Base-by-base conservation (phyloP, 1,140 invertebrate species). In the Drosophila miranda region DNA sequence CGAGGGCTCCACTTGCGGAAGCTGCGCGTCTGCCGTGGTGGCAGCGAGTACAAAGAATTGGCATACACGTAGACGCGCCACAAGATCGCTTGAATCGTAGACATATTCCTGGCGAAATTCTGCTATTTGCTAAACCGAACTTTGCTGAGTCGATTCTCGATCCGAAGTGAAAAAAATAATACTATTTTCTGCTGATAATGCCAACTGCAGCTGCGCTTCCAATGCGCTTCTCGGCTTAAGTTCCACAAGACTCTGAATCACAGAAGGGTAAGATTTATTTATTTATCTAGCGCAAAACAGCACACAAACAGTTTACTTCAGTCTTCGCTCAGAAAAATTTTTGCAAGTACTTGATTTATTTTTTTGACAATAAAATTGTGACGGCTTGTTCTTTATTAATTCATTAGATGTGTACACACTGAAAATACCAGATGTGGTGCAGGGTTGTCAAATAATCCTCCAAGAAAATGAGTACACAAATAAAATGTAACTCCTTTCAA, bases 51-150 rank as follows among this genome's bases (percentile, higher is more conserved):
- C 44, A 84, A 21, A 0, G 52, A 43, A 13, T 84, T 66, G n/a
- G 53, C 26, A 16, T 84, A 86, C 28, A 84, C 64, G 30, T 70
- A 74, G 7, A 69, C 23, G 1, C 81, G 81, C 80, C 80, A 86
- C 1, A 61, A 61, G 16, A 69, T 34, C 73, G 80, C 58, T 6
- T 66, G 55, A 14, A 77, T 63, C 0, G 34, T 38, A 38, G 68
- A 71, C 16, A 73, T 48, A 80, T 79, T 84, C 13, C 1, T 64
- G 11, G 11, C 7, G 6, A 8, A 8, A 9, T 9, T 5, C 7
- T 11, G 5, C 0, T 43, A 0, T 5, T 5, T 16, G 7, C 38
- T n/a, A 2, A 19, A 53, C 7, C 6, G 21, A 14, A 16, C 19
- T 51, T 9, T 6, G 2, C 42, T 3, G 45, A 55, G 43, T 26